phyloP scores from a whole-genome alignment of 2,797 vertebrate species.

The Eulemur rubriventer region DNA sequence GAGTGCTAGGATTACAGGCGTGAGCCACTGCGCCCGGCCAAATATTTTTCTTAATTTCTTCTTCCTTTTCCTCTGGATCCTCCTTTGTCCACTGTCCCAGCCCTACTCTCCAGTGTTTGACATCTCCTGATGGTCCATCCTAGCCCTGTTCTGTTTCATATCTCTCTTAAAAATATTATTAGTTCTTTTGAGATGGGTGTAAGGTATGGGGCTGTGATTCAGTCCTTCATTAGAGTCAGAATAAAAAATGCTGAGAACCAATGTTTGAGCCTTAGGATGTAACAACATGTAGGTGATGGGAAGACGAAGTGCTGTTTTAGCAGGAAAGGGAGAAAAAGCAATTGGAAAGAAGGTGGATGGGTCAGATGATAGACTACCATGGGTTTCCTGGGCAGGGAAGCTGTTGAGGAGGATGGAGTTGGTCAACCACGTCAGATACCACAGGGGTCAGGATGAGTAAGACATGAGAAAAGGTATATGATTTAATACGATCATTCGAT shows the following conservation, averaged over 20 bases:
- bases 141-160: not conserved
- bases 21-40: fast-evolving
- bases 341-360: not conserved
- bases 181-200: not conserved
- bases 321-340: not conserved
- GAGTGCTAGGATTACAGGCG: no score
- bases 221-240: not conserved
- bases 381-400: not conserved
- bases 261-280: not conserved
- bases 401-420: not conserved
- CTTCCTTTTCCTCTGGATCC: not conserved
- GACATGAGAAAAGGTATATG: not conserved
- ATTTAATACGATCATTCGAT: not conserved
- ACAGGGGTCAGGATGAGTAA: not conserved
- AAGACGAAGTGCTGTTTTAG: not conserved
- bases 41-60: not conserved
- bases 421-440: not conserved
- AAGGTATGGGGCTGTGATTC: not conserved
- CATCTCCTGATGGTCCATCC: not conserved
- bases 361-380: not conserved
- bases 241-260: not conserved
- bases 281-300: not conserved
- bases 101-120: not conserved
- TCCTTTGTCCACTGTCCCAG: not conserved
- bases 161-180: not conserved